phyloP scores from a whole-genome alignment of 2,888 invertebrate species.

The Mythimna impura region DNA sequence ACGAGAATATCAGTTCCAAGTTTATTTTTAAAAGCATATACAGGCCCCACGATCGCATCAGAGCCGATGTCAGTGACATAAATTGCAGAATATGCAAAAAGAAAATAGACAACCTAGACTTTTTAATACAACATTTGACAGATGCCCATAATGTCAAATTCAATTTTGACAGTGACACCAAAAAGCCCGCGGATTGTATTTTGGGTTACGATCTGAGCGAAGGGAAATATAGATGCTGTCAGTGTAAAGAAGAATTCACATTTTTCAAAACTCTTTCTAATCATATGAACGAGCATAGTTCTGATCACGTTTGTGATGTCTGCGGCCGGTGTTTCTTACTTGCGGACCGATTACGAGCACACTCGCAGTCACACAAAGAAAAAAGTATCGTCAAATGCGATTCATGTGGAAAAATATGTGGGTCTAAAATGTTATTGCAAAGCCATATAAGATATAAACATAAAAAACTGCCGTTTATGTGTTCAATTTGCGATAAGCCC shows the following conservation, averaged over 20 bases:
- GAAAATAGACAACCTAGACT: constrained; percentile 48
- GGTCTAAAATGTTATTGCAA: constrained; percentile 42
- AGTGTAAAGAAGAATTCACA: constrained; percentile 74
- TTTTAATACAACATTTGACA: constrained; percentile 59
- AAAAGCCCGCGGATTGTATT: constrained; percentile 61
- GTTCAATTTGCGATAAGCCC: constrained; percentile 59
- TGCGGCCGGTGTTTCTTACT: constrained; percentile 82
- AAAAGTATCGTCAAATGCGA: constrained; percentile 53
- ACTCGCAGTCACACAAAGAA: constrained; percentile 45
- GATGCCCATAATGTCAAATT: constrained; percentile 58
- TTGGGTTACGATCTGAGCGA: constrained; percentile 62
- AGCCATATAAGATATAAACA: constrained; percentile 73
- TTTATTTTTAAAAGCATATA: constrained; percentile 56
- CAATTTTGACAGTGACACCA: constrained; percentile 42
- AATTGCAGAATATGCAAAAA: constrained; percentile 58
- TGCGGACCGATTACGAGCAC: constrained; percentile 58
- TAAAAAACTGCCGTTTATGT: constrained; percentile 66
- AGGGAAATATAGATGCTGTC: constrained; percentile 55
- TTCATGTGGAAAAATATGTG: constrained; percentile 57
- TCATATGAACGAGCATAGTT: constrained; percentile 84
- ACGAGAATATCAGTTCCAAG: constrained; percentile 51
- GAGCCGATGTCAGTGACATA: constrained; percentile 62
- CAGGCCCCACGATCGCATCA: constrained; percentile 54
- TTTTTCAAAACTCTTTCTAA: constrained; percentile 74
- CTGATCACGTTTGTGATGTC: constrained; percentile 80